A percentile compares a stretch with the other conserved stretches of the same genome.
Conservation (phyloP, 2,113 vertebrate genomes). For the Cromileptes altivelis region DNA sequence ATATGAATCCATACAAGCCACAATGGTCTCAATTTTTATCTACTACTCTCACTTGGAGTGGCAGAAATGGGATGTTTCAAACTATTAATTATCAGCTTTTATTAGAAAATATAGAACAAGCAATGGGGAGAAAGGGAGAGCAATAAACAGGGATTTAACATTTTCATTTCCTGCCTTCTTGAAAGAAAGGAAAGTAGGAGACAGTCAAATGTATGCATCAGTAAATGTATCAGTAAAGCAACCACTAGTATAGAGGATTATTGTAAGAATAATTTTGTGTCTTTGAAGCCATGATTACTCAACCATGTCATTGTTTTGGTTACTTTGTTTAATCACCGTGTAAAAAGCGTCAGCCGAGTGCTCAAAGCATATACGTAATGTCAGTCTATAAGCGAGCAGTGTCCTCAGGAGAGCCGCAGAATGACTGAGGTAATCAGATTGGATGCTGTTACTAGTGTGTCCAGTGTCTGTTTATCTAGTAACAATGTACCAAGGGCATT, state of each 20-base stretch:
- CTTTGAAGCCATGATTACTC: not conserved
- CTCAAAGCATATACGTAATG: slow-evolving; percentile 59
- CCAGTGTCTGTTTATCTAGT: slow-evolving; percentile 87
- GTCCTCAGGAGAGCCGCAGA: slow-evolving; percentile 71
- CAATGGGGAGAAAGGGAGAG: not conserved
- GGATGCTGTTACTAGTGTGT: slow-evolving; percentile 77
- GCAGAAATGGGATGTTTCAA: no score
- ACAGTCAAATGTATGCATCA: not conserved
- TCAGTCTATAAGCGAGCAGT: slow-evolving; percentile 58
- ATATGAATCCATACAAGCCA: not conserved
- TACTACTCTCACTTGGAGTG: no score
- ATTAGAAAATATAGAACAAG: no score
- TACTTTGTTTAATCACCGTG: slow-evolving; percentile 36
- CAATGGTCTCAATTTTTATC: no score
- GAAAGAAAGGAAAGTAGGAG: not conserved
- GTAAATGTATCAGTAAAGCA: not conserved
- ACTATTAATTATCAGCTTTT: no score
- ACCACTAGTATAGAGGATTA: not conserved
- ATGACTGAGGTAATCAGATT: slow-evolving; percentile 80
- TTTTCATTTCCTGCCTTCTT: not conserved
- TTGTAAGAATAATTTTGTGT: not conserved
- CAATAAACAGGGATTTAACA: not conserved
- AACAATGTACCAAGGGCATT: slow-evolving; percentile 87
- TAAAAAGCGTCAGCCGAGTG: slow-evolving; percentile 40
- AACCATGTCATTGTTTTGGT: slow-evolving; percentile 18